These are phyloP conservation scores for Drosophila anceps DNA, from an alignment of 2,888 invertebrate genomes.

Conservation along the genomic window DNA sequence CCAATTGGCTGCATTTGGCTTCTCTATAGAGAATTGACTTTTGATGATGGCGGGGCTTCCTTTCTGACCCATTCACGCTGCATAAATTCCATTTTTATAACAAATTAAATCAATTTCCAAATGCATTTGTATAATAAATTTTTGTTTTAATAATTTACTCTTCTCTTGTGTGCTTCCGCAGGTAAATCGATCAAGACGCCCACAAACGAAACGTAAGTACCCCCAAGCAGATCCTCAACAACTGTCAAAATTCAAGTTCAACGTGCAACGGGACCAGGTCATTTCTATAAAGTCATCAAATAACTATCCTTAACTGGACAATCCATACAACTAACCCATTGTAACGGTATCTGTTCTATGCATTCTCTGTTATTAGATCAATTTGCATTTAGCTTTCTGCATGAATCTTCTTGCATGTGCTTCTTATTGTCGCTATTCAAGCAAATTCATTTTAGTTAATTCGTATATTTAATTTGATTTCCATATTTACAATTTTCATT, in stretches of 20 bases:
- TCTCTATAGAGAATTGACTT: slow-evolving; percentile 1
- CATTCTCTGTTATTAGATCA: slow-evolving; percentile 10
- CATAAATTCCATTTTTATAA: slow-evolving; percentile 24
- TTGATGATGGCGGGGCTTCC: slow-evolving; percentile 39
- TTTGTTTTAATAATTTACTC: not conserved
- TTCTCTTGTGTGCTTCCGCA: slow-evolving; percentile 57
- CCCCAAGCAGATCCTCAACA: not conserved
- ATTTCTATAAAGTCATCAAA: slow-evolving; percentile 34
- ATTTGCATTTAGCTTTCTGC: slow-evolving; percentile 24
- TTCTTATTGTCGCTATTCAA: slow-evolving; percentile 19
- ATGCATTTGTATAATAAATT: slow-evolving; percentile 1
- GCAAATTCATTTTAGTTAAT: slow-evolving; percentile 29
- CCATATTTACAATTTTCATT: slow-evolving; percentile 28
- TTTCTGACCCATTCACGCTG: slow-evolving; percentile 11
- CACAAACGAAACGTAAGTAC: slow-evolving; percentile 85
- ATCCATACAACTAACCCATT: slow-evolving; percentile 54
- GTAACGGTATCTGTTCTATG: slow-evolving; percentile 62
- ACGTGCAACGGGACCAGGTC: slow-evolving; percentile 60
- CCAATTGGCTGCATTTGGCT: slow-evolving; percentile 16
- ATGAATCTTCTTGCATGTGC: slow-evolving; percentile 66
- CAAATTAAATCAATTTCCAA: not conserved
- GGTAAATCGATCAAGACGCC: slow-evolving; percentile 84
- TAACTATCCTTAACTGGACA: slow-evolving; percentile 26
- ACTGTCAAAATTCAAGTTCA: slow-evolving; percentile 63
- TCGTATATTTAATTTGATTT: slow-evolving; percentile 16